Percentiles rank a stretch among this genome's conserved stretches.
These are phyloP conservation scores for Ommatoiulus sabulosus DNA, from an alignment of 2,888 invertebrate species.

Conservation along the genomic window DNA sequence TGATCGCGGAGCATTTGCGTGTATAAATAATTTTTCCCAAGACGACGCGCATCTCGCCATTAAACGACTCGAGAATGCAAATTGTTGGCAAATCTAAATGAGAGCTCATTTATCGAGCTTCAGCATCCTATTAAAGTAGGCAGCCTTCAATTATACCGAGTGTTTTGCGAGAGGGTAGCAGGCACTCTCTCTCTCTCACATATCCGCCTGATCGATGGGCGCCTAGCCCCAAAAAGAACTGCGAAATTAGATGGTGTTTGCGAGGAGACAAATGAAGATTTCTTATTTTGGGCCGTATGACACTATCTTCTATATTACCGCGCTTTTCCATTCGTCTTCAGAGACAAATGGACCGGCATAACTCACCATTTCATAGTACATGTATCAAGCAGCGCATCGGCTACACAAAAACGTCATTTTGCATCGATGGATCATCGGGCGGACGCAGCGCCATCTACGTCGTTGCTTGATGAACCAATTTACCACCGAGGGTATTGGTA, in stretches of 20 bases:
- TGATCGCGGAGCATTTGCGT: background rate
- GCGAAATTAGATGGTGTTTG: constrained; percentile 26
- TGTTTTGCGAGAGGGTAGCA: background rate
- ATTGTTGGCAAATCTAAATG: constrained; percentile 34
- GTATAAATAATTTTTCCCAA: constrained; percentile 13
- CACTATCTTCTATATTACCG: background rate
- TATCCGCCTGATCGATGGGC: constrained; percentile 17
- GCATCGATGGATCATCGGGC: background rate
- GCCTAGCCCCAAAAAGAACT: background rate
- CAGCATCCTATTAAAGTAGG: constrained; percentile 19
- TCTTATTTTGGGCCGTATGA: constrained; percentile 6
- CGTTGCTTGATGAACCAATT: background rate
- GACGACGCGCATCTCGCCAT: background rate
- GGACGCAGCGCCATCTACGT: background rate
- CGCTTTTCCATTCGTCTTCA: constrained; percentile 12
- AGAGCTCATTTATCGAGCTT: constrained; percentile 34
- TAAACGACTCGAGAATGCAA: constrained; percentile 34
- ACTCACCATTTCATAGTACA: background rate
- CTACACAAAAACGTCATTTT: background rate
- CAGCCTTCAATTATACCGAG: constrained; percentile 15
- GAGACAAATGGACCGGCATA: constrained; percentile 6
- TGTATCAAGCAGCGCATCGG: background rate
- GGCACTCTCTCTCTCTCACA: constrained; percentile 5
- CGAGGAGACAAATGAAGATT: constrained; percentile 28
- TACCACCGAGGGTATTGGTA: background rate